Evolutionary conservation across 2,888 invertebrate species (phyloP), one percentile per base, ranked within the genome.

Genomic region (Pinctada fucata): DNA sequence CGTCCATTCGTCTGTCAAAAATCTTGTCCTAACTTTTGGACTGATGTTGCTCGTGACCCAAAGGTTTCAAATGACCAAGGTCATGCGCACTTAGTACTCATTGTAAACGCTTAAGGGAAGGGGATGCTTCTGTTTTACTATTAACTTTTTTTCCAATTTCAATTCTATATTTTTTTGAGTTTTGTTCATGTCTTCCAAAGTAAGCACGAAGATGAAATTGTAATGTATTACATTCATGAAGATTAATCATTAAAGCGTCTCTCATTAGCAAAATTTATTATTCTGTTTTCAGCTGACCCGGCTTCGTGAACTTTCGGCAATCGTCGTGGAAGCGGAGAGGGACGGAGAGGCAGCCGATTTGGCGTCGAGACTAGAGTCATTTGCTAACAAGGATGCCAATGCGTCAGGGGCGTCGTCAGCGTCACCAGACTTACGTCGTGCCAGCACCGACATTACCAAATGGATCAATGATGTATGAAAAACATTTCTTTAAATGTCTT

Each of bases 291-390:
- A 90, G 90, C 71, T 89, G 48, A 88, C 87, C 50, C 80, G 88
- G 10, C 79, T 90, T 1, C 82, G 88, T 31, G 90, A 89, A 72
- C 78, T 90, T 13, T 88, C 88, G 0, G 74, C 81, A 4, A 84
- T 88, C 48, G 82, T 89, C 10, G 79, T 83, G 3, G 84, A 86
- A n/a, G 83, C 86, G 31, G 87, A 86, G 49, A 78, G 51, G 2
- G 74, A 83, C 5, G 66, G 66, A 5, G 72, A 66, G 47, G 72
- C 71, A 8, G 74, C 80, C 6, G 79, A 81, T n/a, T 31, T 80
- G 13, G 72, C 74, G 51, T 74, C 69, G 31, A 47, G 78, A 67
- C 68, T 79, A 51, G 76, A 73, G 67, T 72, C 50, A n/a, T 48
- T 79, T 13, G 63, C 72, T 63, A 70, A 51, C 4, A 50, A 52